Evolutionary conservation across 2,888 invertebrate genomes (phyloP).

Genomic region (Tipula confusa): DNA sequence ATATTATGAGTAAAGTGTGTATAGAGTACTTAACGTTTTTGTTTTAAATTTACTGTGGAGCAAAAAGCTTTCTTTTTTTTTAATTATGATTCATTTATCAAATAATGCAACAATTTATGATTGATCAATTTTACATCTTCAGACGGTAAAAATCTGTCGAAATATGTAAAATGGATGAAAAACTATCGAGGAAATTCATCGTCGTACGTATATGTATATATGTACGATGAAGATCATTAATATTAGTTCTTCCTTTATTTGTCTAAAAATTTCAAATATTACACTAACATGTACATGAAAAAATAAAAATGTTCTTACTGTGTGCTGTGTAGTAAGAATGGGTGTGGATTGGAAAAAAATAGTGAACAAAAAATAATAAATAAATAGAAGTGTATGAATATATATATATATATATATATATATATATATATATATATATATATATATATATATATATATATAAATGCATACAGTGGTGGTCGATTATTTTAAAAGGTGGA

Average conservation of each 20-base stretch:
- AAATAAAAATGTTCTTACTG: neutral
- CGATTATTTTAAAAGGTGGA: conserved; percentile 20
- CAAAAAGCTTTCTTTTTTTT: neutral
- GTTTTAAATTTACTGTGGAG: neutral
- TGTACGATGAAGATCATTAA: neutral
- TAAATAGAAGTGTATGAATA: neutral
- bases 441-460: no score
- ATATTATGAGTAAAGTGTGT: neutral
- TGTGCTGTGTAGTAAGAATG: neutral
- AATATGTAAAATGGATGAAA: neutral
- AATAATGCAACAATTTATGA: neutral
- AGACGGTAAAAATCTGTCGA: neutral
- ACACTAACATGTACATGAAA: neutral
- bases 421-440: no score
- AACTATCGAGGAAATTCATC: neutral
- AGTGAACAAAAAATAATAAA: neutral
- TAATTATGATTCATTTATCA: neutral
- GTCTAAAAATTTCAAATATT: neutral
- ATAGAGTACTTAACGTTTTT: neutral
- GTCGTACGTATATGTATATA: neutral
- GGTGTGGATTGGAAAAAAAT: conserved; percentile 1
- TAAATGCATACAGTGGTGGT: neutral
- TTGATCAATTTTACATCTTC: neutral
- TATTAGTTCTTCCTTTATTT: conserved; percentile 20
- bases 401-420: no score